Evolutionary conservation across 2,113 vertebrate genomes (phyloP).

Genomic region (Grammatotria lemairii): DNA sequence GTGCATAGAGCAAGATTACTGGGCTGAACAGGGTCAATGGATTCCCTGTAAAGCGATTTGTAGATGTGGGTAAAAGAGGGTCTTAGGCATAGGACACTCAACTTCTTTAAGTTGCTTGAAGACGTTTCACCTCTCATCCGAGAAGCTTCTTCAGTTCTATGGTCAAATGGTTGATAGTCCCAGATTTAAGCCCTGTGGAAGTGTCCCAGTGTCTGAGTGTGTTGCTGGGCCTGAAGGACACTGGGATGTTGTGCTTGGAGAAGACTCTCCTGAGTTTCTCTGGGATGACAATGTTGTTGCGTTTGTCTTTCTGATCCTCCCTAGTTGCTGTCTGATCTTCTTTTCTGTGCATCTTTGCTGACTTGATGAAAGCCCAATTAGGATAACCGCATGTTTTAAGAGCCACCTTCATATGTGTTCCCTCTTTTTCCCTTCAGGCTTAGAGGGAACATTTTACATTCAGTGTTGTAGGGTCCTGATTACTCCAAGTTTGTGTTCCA

Average conservation of each 20-base stretch:
- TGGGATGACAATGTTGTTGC: neutral
- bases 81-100: neutral
- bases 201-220: neutral
- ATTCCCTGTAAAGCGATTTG: neutral
- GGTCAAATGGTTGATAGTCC: neutral
- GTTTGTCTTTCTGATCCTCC: neutral
- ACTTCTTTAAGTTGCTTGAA: neutral
- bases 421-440: neutral
- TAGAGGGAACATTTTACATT: neutral
- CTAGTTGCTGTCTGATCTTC: neutral
- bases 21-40: neutral
- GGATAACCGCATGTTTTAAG: neutral
- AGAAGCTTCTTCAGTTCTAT: neutral
- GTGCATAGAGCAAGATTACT: neutral
- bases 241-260: neutral
- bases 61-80: neutral
- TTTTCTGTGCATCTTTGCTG: neutral
- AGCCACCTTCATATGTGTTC: neutral
- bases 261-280: neutral
- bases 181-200: neutral
- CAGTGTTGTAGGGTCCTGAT: neutral
- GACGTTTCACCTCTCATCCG: neutral
- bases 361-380: neutral
- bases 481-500: neutral
- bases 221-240: neutral